Percentiles rank a stretch among this genome's conserved stretches.
Evolutionary conservation across 2,113 vertebrate genomes (phyloP).

Genomic region (Etheostoma spectabile): DNA sequence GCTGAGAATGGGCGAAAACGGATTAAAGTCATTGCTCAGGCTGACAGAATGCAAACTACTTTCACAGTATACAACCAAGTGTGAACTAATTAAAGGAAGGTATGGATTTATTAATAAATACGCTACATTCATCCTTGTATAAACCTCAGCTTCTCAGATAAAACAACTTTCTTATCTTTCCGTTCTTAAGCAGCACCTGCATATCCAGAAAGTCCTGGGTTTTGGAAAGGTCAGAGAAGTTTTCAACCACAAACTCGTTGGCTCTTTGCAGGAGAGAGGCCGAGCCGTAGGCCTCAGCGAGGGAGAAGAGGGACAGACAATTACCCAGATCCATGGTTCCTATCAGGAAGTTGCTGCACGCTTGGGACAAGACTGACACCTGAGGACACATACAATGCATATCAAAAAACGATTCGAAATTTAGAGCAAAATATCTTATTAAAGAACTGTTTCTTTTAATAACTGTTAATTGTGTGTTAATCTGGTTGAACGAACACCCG

Average conservation of each 20-base stretch:
- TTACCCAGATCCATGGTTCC: conserved; percentile 91
- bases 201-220: conserved; percentile 93
- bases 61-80: not conserved
- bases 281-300: conserved; percentile 94
- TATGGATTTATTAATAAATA: not conserved
- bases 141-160: not conserved
- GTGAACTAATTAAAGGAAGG: not conserved
- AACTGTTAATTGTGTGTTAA: not conserved
- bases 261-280: conserved; percentile 86
- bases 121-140: not conserved
- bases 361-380: conserved; percentile 90
- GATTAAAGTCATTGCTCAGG: not conserved
- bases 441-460: not conserved
- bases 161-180: not conserved
- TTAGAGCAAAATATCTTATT: not conserved
- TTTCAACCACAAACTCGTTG: conserved; percentile 88
- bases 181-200: conserved; percentile 78
- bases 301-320: conserved; percentile 91
- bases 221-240: conserved; percentile 89
- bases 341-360: conserved; percentile 96
- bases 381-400: conserved; percentile 30
- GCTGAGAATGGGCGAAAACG: not conserved
- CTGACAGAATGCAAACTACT: not conserved
- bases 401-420: not conserved
- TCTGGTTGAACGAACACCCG: not conserved